A percentile compares a stretch with the other conserved stretches of the same genome.
These are phyloP conservation scores for Aphelinus atriplicis DNA, from an alignment of 1,140 invertebrate species.

Conservation along the genomic window DNA sequence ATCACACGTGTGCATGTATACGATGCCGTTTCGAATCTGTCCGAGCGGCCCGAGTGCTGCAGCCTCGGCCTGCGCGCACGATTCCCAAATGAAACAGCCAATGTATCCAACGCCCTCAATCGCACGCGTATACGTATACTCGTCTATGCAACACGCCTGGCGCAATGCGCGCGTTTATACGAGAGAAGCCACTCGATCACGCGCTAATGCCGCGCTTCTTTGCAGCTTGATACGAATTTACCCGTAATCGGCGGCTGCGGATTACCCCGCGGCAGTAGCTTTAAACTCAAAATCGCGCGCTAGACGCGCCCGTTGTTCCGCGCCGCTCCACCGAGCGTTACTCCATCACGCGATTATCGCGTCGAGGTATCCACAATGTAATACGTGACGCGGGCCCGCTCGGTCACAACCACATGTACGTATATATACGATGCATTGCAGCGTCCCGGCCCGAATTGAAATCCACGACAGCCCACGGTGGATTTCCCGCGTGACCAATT, in stretches of 20 bases:
- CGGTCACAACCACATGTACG: constrained; percentile 3
- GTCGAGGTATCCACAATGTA: constrained; percentile 26
- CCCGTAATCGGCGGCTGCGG: no score
- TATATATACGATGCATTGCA: not conserved
- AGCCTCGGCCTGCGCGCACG: no score
- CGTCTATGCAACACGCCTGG: constrained; percentile 28
- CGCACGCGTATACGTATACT: no score
- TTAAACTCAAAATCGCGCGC: no score
- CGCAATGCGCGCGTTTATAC: constrained; percentile 54
- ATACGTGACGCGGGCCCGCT: constrained; percentile 16
- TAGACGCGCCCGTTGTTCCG: no score
- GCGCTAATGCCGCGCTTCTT: constrained; percentile 47
- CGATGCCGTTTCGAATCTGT: no score
- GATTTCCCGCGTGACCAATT: no score
- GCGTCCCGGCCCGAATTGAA: constrained; percentile 29
- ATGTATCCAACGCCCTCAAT: not conserved
- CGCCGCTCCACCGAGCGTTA: not conserved
- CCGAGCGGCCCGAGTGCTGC: no score
- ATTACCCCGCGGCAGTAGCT: no score
- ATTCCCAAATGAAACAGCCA: constrained; percentile 30
- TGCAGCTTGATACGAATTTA: no score
- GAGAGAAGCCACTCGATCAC: constrained; percentile 56
- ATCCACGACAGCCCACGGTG: not conserved
- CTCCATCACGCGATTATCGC: constrained; percentile 19
- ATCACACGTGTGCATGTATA: no score